Conservation (phyloP, 2,888 invertebrate genomes). For the Cryptophagus acutangulus region DNA sequence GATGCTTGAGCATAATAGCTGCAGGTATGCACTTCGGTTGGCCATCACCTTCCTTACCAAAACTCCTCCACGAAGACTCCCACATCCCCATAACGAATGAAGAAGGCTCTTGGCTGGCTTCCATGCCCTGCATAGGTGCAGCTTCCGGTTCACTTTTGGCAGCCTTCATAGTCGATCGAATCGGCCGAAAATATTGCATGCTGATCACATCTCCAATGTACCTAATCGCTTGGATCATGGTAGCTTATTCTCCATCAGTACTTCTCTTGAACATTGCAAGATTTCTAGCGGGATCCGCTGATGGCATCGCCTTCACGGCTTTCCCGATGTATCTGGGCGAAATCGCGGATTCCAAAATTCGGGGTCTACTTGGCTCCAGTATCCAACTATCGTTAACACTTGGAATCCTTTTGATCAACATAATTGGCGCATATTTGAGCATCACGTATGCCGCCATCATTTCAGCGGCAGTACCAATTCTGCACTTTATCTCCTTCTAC, state of each 20-base stretch:
- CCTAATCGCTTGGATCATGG: conserved; percentile 59
- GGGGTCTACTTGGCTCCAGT: conserved; percentile 56
- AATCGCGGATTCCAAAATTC: conserved; percentile 53
- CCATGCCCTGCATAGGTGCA: conserved; percentile 61
- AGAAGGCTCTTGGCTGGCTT: conserved; percentile 61
- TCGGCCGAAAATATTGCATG: conserved; percentile 62
- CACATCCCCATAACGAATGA: conserved; percentile 41
- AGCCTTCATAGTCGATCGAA: conserved; percentile 59
- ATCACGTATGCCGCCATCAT: conserved; percentile 51
- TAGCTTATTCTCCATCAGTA: conserved; percentile 56
- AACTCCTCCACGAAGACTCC: conserved; percentile 43
- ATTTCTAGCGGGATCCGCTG: conserved; percentile 60
- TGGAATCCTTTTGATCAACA: conserved; percentile 53
- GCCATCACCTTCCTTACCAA: conserved; percentile 59
- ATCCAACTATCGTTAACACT: conserved; percentile 53
- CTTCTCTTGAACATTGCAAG: conserved; percentile 52
- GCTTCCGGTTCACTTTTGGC: conserved; percentile 58
- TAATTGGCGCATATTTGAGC: conserved; percentile 48
- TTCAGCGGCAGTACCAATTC: conserved; percentile 48
- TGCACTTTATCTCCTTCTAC: conserved; percentile 48
- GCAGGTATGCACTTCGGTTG: conserved; percentile 52
- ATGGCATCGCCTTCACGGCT: conserved; percentile 43
- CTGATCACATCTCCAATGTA: conserved; percentile 55
- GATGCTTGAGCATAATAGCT: conserved; percentile 40
- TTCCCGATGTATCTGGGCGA: conserved; percentile 59